Base-by-base conservation (phyloP, 2,797 vertebrate genomes). In the Rhadinocentrus ornatus region DNA sequence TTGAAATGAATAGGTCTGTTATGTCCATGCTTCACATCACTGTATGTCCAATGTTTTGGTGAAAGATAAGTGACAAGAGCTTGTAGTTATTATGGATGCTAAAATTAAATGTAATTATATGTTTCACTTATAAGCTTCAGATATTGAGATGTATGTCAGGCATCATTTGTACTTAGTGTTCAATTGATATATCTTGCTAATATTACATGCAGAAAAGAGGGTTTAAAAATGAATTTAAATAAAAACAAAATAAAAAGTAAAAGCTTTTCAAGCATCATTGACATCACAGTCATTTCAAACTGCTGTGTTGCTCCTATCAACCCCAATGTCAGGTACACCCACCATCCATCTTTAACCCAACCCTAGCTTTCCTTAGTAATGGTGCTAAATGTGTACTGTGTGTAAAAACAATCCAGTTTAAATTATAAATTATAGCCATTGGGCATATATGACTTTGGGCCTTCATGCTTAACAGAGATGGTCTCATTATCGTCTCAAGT, bases 401-500 rank as follows among this genome's bases (percentile, higher is more conserved):
- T 77, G 58, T n/a, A 84, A 53, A 66, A 61, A 57, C 58, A 32
- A 6, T 7, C 9, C 15, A 70, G 18, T n/a, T 67, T n/a, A 27
- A 67, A 22, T n/a, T 27, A 55, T 18, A 58, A 16, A 13, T 32
- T 20, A 41, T 65, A 13, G 1, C 26, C 16, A 35, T 46, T 6
- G 3, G 34, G 12, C 37, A 7, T 4, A 3, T 52, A 1, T 27
- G 24, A 76, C 66, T 90, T 87, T 90, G 0, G 95, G 8, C 34
- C 7, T 8, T 8, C 31, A 32, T 7, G 93, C 0, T 91, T 95
- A 69, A 93, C 93, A 0, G 94, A 92, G 80, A 94, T 90, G 0
- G 95, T 94, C 0, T 91, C 85, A 0, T 95, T 90, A 0, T 91
- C 91, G 0, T 91, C 91, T 61, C 81, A 91, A 13, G 88, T 67